Percentiles rank a stretch among this genome's conserved stretches.
Evolutionary conservation across 1,140 invertebrate genomes (phyloP).

Genomic region (Listronotus bonariensis): DNA sequence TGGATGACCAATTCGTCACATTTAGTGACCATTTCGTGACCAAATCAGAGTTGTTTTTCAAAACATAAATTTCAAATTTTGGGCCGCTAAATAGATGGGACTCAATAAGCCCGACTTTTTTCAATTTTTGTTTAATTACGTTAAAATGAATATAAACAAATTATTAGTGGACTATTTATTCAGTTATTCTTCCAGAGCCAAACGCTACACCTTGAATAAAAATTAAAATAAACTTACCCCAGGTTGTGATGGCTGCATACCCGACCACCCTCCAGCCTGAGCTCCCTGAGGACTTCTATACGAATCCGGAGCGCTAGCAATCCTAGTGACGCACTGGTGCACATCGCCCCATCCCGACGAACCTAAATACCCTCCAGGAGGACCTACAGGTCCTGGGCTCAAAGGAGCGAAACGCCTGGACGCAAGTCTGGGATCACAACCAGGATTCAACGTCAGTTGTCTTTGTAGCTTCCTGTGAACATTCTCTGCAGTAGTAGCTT

Average conservation of each 20-base stretch:
- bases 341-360: slow-evolving; percentile 50
- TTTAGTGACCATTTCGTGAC: too few relatives aligned
- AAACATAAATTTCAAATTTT: too few relatives aligned
- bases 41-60: too few relatives aligned
- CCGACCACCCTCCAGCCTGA: slow-evolving; percentile 16
- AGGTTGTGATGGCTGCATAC: slow-evolving; percentile 21
- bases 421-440: slow-evolving; percentile 70
- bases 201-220: too few relatives aligned
- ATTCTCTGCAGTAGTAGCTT: slow-evolving; percentile 60
- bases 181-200: too few relatives aligned
- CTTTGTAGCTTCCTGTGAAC: slow-evolving; percentile 79
- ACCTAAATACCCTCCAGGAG: slow-evolving; percentile 21
- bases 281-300: slow-evolving; percentile 51
- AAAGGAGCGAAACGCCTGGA: slow-evolving; percentile 22
- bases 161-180: too few relatives aligned
- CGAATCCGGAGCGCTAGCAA: slow-evolving; percentile 78
- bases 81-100: too few relatives aligned
- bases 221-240: slow-evolving; percentile 17
- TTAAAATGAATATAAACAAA: too few relatives aligned
- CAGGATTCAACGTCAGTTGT: slow-evolving; percentile 80
- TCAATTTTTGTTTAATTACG: too few relatives aligned
- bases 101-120: too few relatives aligned
- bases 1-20: too few relatives aligned
- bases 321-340: slow-evolving; percentile 69
- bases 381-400: slow-evolving; percentile 18